Conservation (phyloP, 2,797 vertebrate genomes). For the Megalops cyprinoides region DNA sequence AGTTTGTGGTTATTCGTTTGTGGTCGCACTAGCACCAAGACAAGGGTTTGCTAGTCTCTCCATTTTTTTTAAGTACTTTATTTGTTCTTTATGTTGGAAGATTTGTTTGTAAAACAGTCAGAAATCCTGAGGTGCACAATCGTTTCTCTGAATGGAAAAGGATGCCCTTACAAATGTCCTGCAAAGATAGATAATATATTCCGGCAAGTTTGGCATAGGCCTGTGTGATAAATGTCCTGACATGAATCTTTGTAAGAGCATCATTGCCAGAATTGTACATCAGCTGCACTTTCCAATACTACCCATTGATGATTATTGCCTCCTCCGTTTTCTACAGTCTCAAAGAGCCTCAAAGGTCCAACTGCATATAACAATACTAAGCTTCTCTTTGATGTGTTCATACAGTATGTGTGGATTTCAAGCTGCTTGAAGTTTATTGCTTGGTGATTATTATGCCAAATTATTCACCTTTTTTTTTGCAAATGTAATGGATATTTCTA, state of each 20-base stretch:
- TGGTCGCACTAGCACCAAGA: background rate
- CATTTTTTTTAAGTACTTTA: background rate
- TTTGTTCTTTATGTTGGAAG: constrained; percentile 12
- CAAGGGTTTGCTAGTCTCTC: background rate
- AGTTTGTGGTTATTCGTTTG: background rate
- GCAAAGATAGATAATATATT: background rate
- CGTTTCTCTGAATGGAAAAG: constrained; percentile 7
- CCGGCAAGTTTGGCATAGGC: background rate
- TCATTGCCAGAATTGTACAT: background rate
- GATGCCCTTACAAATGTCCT: background rate
- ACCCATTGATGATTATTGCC: background rate
- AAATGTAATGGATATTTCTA: too few species aligned
- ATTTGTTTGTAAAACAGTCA: constrained; percentile 1
- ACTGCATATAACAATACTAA: constrained; percentile 4
- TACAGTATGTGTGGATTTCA: constrained; percentile 16
- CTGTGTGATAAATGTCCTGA: constrained; percentile 13
- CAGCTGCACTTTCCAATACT: background rate
- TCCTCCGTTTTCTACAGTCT: background rate
- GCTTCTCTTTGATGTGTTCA: constrained; percentile 1
- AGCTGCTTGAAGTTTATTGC: constrained; percentile 10
- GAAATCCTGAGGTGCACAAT: constrained; percentile 1
- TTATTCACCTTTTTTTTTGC: background rate
- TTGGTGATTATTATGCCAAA: background rate
- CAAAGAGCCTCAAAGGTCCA: background rate
- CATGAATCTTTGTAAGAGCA: background rate